Conservation (phyloP, 2,113 vertebrate genomes). For the Cairina moschata region DNA sequence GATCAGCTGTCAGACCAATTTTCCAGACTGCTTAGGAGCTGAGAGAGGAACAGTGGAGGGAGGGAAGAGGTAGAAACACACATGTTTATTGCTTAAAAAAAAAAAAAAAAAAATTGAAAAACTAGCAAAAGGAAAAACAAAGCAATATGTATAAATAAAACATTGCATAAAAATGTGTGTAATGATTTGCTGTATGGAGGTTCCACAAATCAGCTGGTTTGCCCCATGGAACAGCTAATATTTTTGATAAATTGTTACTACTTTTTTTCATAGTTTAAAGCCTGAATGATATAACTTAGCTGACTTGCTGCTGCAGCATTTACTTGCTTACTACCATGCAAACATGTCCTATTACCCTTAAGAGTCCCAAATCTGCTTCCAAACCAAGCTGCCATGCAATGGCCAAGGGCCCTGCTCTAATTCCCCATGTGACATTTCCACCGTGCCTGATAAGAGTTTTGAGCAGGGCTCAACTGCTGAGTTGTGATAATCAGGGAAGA, state of each 20-base stretch:
- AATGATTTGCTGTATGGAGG: not conserved
- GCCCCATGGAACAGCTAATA: fast-evolving
- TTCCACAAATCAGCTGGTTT: not conserved
- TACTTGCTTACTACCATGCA: not conserved
- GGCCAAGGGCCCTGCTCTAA: fast-evolving
- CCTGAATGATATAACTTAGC: fast-evolving
- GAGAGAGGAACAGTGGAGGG: not conserved
- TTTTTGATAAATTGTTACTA: not conserved
- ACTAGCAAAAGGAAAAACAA: not conserved
- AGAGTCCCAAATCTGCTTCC: not conserved
- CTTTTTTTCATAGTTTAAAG: not conserved
- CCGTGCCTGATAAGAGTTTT: fast-evolving
- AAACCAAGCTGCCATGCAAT: fast-evolving
- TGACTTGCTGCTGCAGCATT: not conserved
- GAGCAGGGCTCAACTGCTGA: not conserved
- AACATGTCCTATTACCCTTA: fast-evolving
- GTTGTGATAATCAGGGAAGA: fast-evolving
- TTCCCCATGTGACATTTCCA: fast-evolving
- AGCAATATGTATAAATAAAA: not conserved
- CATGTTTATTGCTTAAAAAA: not conserved
- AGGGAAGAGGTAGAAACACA: not conserved
- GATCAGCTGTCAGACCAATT: slow-evolving; percentile 34
- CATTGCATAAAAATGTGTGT: fast-evolving
- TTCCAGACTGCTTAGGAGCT: slow-evolving; percentile 5
- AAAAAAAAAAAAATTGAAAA: not conserved